phyloP scores from a whole-genome alignment of 2,797 vertebrate genomes.

The Monodelphis domestica region DNA sequence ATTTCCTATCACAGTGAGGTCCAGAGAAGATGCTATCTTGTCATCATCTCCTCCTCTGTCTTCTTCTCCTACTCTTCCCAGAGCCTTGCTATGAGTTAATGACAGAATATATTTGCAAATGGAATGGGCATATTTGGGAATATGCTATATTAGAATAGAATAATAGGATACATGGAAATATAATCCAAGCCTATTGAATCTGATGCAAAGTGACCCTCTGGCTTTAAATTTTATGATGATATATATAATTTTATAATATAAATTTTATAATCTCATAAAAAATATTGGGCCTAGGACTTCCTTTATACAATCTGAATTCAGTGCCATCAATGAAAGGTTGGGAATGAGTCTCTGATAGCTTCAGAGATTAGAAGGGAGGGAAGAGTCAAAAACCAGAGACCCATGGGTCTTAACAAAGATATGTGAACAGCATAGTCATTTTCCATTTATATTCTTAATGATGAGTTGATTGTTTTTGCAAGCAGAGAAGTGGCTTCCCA shows the following conservation, averaged over 20 bases:
- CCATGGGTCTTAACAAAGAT: constrained; percentile 5
- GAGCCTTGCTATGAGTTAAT: not conserved
- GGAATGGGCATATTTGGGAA: not conserved
- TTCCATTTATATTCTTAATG: constrained; percentile 31
- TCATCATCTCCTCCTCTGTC: no score
- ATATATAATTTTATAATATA: no score
- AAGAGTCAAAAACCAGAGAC: not conserved
- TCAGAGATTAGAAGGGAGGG: not conserved
- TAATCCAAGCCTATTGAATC: not conserved
- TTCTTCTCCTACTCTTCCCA: no score
- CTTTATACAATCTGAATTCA: not conserved
- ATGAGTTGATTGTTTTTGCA: constrained; percentile 18
- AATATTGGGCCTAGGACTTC: not conserved
- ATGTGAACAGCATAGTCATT: constrained; percentile 35
- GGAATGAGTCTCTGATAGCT: not conserved
- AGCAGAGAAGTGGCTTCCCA: constrained; percentile 11
- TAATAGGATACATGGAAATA: not conserved
- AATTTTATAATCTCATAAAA: not conserved
- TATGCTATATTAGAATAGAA: not conserved
- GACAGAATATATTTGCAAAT: not conserved
- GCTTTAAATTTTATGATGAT: not conserved
- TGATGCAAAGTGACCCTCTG: not conserved
- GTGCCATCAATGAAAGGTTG: not conserved
- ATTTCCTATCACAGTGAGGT: not conserved
- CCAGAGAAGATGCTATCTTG: not conserved